phyloP scores from a whole-genome alignment of 2,888 invertebrate species.

The Tenthredo livida region DNA sequence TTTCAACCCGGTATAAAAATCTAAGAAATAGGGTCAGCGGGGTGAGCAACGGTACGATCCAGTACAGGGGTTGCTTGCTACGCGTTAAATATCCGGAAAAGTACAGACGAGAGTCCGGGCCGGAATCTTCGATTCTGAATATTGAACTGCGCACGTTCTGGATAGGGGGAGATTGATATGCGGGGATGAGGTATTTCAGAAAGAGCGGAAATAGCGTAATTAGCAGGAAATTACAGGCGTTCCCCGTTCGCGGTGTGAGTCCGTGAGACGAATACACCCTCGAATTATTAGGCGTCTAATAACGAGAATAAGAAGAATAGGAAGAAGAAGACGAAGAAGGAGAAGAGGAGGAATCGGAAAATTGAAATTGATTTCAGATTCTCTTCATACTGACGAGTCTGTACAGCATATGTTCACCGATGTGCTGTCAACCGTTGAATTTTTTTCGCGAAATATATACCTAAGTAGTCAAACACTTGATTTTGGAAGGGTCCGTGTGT shows the following conservation, averaged over 20 bases:
- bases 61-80: background rate
- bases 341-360: background rate
- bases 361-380: background rate
- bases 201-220: conserved; percentile 74
- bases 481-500: conserved; percentile 14
- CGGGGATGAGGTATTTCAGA: background rate
- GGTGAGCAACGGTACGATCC: background rate
- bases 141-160: background rate
- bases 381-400: background rate
- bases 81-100: too few relatives aligned
- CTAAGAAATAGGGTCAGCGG: background rate
- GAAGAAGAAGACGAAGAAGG: background rate
- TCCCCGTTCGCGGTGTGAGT: conserved; percentile 66
- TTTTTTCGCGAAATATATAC: background rate
- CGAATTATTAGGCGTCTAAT: background rate
- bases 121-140: background rate
- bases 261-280: background rate
- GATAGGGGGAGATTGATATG: background rate
- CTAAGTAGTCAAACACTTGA: background rate
- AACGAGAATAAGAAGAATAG: too few relatives aligned
- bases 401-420: background rate
- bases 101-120: too few relatives aligned
- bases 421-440: background rate
- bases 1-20: background rate
- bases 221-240: conserved; percentile 76